These are phyloP conservation scores for Bombyx huttoni DNA, from an alignment of 2,888 invertebrate species.

Conservation along the genomic window DNA sequence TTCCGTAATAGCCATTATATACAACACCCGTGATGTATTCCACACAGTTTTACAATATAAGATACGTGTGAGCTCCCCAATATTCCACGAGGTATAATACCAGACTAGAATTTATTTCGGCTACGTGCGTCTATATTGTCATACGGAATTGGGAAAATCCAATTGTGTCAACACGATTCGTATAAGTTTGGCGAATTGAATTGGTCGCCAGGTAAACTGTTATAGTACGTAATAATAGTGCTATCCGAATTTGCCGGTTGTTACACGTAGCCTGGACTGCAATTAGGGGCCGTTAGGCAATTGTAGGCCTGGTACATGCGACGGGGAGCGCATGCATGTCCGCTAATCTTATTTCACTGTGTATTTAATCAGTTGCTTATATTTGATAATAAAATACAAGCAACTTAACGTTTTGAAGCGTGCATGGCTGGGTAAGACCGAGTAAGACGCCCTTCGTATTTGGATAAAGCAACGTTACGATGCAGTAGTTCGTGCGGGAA, in stretches of 20 bases:
- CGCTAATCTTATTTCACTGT: neutral
- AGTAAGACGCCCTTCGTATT: too few species aligned
- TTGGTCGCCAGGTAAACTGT: constrained; percentile 45
- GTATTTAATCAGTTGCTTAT: neutral
- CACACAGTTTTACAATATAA: neutral
- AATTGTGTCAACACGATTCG: constrained; percentile 38
- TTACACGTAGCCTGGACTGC: constrained; percentile 32
- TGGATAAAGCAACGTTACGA: too few species aligned
- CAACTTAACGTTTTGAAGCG: too few species aligned
- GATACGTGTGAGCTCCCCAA: constrained; percentile 9
- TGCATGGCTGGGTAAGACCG: too few species aligned
- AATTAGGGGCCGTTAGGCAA: constrained; percentile 41
- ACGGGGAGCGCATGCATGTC: neutral
- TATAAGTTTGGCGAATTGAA: constrained; percentile 43
- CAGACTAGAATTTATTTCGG: constrained; percentile 33
- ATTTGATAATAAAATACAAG: too few species aligned
- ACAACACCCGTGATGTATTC: neutral
- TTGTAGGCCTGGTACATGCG: constrained; percentile 1
- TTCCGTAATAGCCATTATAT: neutral
- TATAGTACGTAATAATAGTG: constrained; percentile 42
- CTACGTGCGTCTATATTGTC: constrained; percentile 34
- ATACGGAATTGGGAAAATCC: constrained; percentile 49
- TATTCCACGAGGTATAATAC: constrained; percentile 3
- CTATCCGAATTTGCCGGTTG: constrained; percentile 29
- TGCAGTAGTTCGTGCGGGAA: too few species aligned